These are phyloP conservation scores for Datnioides undecimradiatus DNA, from an alignment of 2,113 vertebrate genomes.

Conservation along the genomic window DNA sequence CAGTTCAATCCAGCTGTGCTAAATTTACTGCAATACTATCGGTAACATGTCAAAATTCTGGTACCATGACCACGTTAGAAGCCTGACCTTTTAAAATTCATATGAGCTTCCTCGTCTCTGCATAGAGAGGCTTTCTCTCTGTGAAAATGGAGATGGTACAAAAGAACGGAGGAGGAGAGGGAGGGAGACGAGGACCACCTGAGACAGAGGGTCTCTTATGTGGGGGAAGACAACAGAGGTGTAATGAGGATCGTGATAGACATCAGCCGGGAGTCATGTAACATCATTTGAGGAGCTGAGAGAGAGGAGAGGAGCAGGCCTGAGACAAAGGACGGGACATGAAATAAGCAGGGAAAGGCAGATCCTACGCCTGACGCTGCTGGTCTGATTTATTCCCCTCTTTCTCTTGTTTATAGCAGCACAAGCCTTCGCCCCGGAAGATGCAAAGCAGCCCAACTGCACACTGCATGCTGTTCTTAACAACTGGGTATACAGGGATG, in stretches of 20 bases:
- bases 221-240: slow-evolving; percentile 58
- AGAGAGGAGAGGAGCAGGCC: slow-evolving; percentile 12
- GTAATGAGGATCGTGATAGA: slow-evolving; percentile 72
- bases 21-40: slow-evolving; percentile 14
- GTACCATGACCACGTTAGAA: slow-evolving; percentile 18
- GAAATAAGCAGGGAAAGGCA: slow-evolving; percentile 23
- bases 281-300: slow-evolving; percentile 47
- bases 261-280: slow-evolving; percentile 70
- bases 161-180: slow-evolving; percentile 5
- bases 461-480: slow-evolving; percentile 47
- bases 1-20: slow-evolving; percentile 23
- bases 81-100: slow-evolving; percentile 55
- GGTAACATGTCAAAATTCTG: slow-evolving; percentile 31
- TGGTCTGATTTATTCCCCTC: slow-evolving; percentile 51
- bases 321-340: slow-evolving; percentile 43
- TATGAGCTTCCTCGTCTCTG: slow-evolving; percentile 16
- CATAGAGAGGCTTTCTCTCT: slow-evolving; percentile 10
- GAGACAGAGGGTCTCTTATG: slow-evolving; percentile 62
- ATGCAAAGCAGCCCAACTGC: slow-evolving; percentile 48
- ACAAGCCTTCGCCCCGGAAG: slow-evolving; percentile 38
- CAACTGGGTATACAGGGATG: slow-evolving; percentile 45
- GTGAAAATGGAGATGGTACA: slow-evolving; percentile 23
- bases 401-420: slow-evolving; percentile 45
- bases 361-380: slow-evolving; percentile 18
- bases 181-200: slow-evolving; percentile 19